Evolutionary conservation across 2,888 invertebrate genomes (phyloP).

Genomic region (Graphium colonna): DNA sequence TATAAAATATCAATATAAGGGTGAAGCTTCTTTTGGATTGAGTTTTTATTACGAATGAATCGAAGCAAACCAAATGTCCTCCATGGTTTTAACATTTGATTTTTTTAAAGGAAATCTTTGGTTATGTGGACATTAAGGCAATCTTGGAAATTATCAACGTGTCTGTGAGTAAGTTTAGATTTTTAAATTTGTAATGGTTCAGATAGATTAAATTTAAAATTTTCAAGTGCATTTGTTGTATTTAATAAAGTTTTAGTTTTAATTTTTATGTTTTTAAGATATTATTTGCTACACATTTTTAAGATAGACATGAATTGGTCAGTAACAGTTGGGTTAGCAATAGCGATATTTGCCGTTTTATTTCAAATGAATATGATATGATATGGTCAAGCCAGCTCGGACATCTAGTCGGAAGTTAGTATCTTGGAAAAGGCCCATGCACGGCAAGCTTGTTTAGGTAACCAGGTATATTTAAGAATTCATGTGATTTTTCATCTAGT

Average conservation of each 20-base stretch:
- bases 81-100: neutral
- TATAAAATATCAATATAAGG: neutral
- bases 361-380: neutral
- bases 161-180: neutral
- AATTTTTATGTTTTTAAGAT: neutral
- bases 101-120: neutral
- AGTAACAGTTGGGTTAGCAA: neutral
- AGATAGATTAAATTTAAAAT: neutral
- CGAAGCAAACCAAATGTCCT: neutral
- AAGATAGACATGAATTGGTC: neutral
- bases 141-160: neutral
- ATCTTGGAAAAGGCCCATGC: neutral
- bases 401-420: slow-evolving; percentile 2
- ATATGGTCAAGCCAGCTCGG: neutral
- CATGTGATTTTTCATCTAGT: no score
- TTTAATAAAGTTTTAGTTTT: no score
- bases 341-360: neutral
- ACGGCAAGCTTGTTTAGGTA: slow-evolving; percentile 1
- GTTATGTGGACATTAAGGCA: neutral
- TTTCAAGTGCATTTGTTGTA: neutral
- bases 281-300: neutral
- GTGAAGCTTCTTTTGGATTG: neutral
- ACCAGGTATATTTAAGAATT: neutral
- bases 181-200: neutral
- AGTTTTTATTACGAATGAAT: neutral